phyloP scores from a whole-genome alignment of 2,888 invertebrate genomes.

The Dolichopus griseipennis region DNA sequence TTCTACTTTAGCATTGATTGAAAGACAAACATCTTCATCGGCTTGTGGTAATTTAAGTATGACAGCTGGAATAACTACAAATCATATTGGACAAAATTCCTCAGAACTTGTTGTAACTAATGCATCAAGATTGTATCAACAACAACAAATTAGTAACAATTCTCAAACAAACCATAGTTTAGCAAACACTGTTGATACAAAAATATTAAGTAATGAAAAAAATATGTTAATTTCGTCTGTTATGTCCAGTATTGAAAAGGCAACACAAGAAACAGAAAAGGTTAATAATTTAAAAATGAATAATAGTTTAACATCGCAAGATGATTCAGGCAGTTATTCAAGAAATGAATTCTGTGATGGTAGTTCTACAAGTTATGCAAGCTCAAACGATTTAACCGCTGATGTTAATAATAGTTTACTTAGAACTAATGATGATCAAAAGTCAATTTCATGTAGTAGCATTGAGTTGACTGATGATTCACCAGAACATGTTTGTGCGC shows the following conservation, averaged over 20 bases:
- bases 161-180: slow-evolving; percentile 12
- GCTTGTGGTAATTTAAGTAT: neutral
- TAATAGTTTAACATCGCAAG: slow-evolving; percentile 21
- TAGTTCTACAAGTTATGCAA: slow-evolving; percentile 31
- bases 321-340: slow-evolving; percentile 40
- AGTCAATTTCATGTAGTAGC: slow-evolving; percentile 30
- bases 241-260: slow-evolving; percentile 32
- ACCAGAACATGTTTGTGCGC: slow-evolving; percentile 54
- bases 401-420: slow-evolving; percentile 28
- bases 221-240: slow-evolving; percentile 31
- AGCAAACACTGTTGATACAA: slow-evolving; percentile 20
- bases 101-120: slow-evolving; percentile 15
- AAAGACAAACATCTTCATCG: neutral
- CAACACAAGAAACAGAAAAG: slow-evolving; percentile 28
- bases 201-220: slow-evolving; percentile 21
- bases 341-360: slow-evolving; percentile 33
- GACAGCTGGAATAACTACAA: neutral
- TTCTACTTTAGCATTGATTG: neutral
- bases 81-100: neutral
- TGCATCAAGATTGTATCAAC: neutral
- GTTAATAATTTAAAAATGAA: slow-evolving; percentile 25
- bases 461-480: slow-evolving; percentile 32
- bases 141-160: slow-evolving; percentile 14
- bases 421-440: slow-evolving; percentile 27
- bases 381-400: slow-evolving; percentile 32